phyloP scores from a whole-genome alignment of 2,113 vertebrate species.

The Barnardius zonarius region DNA sequence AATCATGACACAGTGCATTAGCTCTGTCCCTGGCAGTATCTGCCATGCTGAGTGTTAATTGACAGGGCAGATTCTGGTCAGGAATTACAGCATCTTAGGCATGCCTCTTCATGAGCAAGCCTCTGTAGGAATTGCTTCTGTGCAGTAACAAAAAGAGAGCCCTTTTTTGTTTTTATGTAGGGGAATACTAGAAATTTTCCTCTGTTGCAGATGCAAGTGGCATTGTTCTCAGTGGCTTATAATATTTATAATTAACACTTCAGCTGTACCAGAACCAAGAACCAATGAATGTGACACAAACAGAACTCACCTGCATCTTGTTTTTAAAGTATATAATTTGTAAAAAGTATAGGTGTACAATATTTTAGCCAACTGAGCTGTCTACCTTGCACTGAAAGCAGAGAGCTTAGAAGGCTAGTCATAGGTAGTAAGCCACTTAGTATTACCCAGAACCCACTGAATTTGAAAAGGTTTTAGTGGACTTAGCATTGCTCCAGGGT shows the following conservation, averaged over 20 bases:
- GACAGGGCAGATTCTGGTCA: not conserved
- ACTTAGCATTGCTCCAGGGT: not conserved
- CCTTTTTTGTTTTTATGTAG: not conserved
- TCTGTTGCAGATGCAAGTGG: not conserved
- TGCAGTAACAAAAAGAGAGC: not conserved
- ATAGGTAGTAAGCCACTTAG: not conserved
- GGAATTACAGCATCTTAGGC: not conserved
- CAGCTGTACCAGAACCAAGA: not conserved
- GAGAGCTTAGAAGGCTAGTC: not conserved
- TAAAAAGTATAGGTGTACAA: not conserved
- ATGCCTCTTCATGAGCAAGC: not conserved
- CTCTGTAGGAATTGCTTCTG: not conserved
- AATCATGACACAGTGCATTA: slow-evolving; percentile 28
- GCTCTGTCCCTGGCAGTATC: slow-evolving; percentile 15
- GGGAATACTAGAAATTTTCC: not conserved
- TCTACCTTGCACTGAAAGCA: not conserved
- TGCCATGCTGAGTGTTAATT: slow-evolving; percentile 17
- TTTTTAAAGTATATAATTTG: not conserved
- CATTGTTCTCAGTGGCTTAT: not conserved
- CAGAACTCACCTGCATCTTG: not conserved
- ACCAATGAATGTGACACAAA: not conserved
- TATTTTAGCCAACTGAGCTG: not conserved
- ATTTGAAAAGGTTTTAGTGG: slow-evolving; percentile 1
- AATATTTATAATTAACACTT: slow-evolving; percentile 27
- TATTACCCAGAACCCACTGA: not conserved